Evolutionary conservation across 1,140 invertebrate species (phyloP), one percentile per base, ranked within the genome.

Genomic region (Globodera rostochiensis): DNA sequence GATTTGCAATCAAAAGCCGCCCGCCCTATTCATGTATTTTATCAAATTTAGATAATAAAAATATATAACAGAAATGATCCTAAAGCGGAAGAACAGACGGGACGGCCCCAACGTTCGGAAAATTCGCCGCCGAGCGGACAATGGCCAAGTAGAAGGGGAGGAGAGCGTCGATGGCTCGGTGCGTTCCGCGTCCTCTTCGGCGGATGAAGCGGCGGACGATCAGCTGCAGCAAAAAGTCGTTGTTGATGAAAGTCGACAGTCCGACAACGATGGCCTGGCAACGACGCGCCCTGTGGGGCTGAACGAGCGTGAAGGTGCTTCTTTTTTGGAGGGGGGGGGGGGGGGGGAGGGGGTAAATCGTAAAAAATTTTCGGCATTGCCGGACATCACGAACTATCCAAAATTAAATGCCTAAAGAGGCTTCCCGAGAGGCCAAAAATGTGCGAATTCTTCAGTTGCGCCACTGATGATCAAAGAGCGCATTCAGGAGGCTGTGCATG

Each of bases 401-500:
- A 13, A 13, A 53, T 8, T 13, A 53, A 53, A 53, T 9, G 53
- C 53, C 53, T 53, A 53, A 15, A 9, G 53, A 53, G 53, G 53
- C 15, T 15, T 53, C 15, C 15, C 6, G 7, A 53, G 53, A 53
- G 53, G 9, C 9, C 53, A 15, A 53, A 7, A 53, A 11, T 53
- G 9, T 53, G 53, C 53, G 15, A 53, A 53, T 53, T 53, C 53
- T 53, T 53, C 57, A 64, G 57, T 6, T 21, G 57, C 19, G 57
- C 19, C 57, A 13, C 3, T 15, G 6, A 64, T 64, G 57, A 15
- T 98, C 8, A 94, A 96, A 89, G 94, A 95, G 87, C 92, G 96
- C 87, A 97, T 98, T 73, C 94, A 94, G 84, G 96, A 98, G 90
- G 66, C 85, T n/a, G 78, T 86, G 36, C 83, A 93, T 85, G 95